A percentile compares a stretch with the other conserved stretches of the same genome.
phyloP scores from a whole-genome alignment of 1,140 invertebrate genomes.

The Heliconius hewitsoni region DNA sequence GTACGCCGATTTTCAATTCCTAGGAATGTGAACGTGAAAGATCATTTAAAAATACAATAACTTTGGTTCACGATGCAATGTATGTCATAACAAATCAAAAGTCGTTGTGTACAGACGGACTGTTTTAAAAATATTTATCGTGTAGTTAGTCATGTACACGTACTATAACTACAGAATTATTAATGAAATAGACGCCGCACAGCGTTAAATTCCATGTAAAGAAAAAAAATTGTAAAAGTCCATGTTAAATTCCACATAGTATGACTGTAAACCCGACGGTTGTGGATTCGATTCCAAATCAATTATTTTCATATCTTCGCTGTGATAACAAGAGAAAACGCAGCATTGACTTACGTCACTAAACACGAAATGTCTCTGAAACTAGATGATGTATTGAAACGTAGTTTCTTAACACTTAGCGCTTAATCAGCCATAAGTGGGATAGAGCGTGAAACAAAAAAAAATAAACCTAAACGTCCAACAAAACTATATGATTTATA shows the following conservation, averaged over 20 bases:
- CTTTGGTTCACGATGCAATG: conserved; percentile 30
- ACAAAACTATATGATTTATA: conserved; percentile 71
- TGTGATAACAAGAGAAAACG: too few species aligned
- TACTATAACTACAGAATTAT: neutral
- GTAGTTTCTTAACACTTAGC: too few species aligned
- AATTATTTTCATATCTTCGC: too few species aligned
- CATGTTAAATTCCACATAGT: too few species aligned
- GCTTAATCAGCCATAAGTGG: too few species aligned
- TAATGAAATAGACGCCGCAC: neutral
- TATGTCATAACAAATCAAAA: conserved; percentile 34
- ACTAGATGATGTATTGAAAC: too few species aligned
- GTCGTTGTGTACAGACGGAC: neutral
- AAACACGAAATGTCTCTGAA: too few species aligned
- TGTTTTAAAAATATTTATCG: neutral
- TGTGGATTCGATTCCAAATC: too few species aligned
- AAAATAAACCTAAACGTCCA: conserved; percentile 22
- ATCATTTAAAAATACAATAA: conserved; percentile 44
- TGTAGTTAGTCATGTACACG: neutral
- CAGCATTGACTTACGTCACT: too few species aligned
- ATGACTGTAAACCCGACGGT: too few species aligned
- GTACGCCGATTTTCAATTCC: conserved; percentile 61
- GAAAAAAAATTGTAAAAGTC: too few species aligned
- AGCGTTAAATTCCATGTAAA: neutral
- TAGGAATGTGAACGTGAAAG: conserved; percentile 46
- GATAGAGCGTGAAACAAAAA: too few species aligned